Conservation (phyloP, 2,797 vertebrate genomes). For the Scarus forsteni region DNA sequence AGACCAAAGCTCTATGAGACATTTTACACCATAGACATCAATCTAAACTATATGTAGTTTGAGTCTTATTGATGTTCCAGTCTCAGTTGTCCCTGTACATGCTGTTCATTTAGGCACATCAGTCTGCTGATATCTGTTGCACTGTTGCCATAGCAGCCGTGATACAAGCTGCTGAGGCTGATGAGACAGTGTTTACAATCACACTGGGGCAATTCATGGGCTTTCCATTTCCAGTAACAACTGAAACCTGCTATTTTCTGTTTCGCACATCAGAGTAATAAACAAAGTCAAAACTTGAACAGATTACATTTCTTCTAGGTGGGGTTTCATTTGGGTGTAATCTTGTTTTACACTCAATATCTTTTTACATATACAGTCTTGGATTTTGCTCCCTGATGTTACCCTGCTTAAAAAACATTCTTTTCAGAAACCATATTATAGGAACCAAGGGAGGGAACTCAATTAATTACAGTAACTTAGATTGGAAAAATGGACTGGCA, state of each 20-base stretch:
- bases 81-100: conserved; percentile 2
- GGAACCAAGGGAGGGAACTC: background rate
- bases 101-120: background rate
- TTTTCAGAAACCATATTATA: background rate
- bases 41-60: background rate
- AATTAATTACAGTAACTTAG: background rate
- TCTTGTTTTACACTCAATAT: background rate
- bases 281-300: background rate
- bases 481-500: background rate
- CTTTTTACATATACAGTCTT: background rate
- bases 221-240: background rate
- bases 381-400: background rate
- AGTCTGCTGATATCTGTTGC: conserved; percentile 14
- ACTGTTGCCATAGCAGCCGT: conserved; percentile 41
- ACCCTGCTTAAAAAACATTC: background rate
- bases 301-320: background rate
- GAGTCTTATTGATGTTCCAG: background rate
- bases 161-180: conserved; percentile 11
- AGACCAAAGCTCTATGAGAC: background rate
- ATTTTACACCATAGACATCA: background rate
- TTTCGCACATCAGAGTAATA: conserved; percentile 10
- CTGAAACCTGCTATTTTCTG: conserved; percentile 12
- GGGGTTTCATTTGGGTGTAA: background rate
- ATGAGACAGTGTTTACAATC: conserved; percentile 14
- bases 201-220: conserved; percentile 10